These are phyloP conservation scores for Mastigias papua DNA, from an alignment of 30 jellyfish, hydroid and myxozoan species.

Conservation along the genomic window DNA sequence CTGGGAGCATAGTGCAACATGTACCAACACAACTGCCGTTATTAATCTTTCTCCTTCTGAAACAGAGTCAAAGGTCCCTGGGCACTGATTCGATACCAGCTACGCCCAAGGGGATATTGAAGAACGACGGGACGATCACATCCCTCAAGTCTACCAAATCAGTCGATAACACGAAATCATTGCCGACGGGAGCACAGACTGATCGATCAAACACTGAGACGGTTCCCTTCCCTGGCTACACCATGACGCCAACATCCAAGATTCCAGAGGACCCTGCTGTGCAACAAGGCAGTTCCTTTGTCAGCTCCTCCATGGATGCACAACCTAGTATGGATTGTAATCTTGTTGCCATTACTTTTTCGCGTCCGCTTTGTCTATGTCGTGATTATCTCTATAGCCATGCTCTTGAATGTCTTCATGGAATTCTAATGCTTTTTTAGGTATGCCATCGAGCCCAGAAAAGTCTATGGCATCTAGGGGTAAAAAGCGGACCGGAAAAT, in stretches of 20 bases:
- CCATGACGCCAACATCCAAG: conserved; percentile 22
- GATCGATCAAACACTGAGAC: conserved; percentile 50
- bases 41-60: too few species aligned
- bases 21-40: too few species aligned
- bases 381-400: not conserved
- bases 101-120: conserved; percentile 27
- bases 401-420: too few species aligned
- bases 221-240: conserved; percentile 24
- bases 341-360: too few species aligned
- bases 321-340: not conserved
- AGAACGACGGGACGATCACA: conserved; percentile 52
- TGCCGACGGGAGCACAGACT: not conserved
- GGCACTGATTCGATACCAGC: conserved; percentile 49
- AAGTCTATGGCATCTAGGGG: conserved; percentile 51
- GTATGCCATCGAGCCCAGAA: conserved; percentile 64
- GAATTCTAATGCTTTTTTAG: not conserved
- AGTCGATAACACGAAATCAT: not conserved
- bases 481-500: conserved; percentile 51
- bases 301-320: conserved; percentile 2
- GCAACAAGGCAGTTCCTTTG: not conserved
- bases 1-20: too few species aligned
- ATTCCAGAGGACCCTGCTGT: conserved; percentile 35
- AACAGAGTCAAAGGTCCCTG: conserved; percentile 44
- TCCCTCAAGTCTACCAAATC: conserved; percentile 32
- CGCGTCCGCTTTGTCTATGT: not conserved